Conservation (phyloP, 2,888 invertebrate species). For the Serrognathus titanus region DNA sequence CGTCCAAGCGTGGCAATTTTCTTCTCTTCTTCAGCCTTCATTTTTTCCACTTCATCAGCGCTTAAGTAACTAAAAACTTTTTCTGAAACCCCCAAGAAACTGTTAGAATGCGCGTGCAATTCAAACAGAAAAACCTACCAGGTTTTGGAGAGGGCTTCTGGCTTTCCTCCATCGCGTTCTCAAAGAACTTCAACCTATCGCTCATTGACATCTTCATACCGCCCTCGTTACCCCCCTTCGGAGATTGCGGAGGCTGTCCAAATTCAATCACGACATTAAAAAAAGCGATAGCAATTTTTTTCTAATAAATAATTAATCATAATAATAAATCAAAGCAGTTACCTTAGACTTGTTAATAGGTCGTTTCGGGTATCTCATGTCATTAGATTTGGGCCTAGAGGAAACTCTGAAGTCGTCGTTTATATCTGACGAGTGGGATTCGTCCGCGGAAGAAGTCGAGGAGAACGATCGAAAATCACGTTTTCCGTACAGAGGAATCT, state of each 20-base stretch:
- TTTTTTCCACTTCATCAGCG: conserved; percentile 88
- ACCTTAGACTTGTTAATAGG: too few relatives aligned
- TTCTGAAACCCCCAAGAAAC: conserved; percentile 54
- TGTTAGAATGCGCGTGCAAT: background rate
- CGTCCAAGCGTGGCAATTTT: conserved; percentile 75
- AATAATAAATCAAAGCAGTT: too few relatives aligned
- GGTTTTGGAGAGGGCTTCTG: conserved; percentile 80
- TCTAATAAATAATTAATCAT: too few relatives aligned
- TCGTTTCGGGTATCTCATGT: too few relatives aligned
- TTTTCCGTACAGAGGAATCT: too few relatives aligned
- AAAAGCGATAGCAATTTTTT: too few relatives aligned
- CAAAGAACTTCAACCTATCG: conserved; percentile 93
- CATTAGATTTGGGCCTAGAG: too few relatives aligned
- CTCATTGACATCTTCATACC: conserved; percentile 80
- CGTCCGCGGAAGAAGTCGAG: too few relatives aligned
- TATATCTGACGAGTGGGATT: too few relatives aligned
- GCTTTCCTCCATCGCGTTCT: conserved; percentile 92
- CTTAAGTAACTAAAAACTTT: conserved; percentile 92
- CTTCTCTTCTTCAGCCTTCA: conserved; percentile 89
- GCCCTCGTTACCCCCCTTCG: conserved; percentile 56
- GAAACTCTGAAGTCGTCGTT: too few relatives aligned
- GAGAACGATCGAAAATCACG: too few relatives aligned
- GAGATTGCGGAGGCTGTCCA: conserved; percentile 58
- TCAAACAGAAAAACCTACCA: conserved; percentile 53
- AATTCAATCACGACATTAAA: background rate